Percentiles rank a stretch among this genome's conserved stretches.
Evolutionary conservation across 2,888 invertebrate genomes (phyloP).

Genomic region (Tortrix viridana): DNA sequence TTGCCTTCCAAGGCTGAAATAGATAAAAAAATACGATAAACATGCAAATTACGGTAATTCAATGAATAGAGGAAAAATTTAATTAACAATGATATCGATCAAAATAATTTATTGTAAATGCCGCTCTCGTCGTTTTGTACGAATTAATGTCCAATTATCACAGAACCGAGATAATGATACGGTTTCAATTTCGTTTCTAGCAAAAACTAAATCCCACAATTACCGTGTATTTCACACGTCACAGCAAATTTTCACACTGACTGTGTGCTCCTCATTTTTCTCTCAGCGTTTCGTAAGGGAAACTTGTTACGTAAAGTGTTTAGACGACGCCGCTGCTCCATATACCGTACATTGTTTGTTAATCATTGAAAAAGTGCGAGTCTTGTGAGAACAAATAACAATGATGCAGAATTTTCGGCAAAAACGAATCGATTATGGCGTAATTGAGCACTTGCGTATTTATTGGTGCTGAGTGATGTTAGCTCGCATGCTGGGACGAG

Average conservation of each 20-base stretch:
- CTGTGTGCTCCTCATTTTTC: conserved; percentile 21
- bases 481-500: background rate
- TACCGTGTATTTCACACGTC: conserved; percentile 27
- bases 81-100: background rate
- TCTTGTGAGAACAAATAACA: conserved; percentile 50
- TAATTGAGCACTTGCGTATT: conserved; percentile 33
- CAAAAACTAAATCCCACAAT: conserved; percentile 22
- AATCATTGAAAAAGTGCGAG: conserved; percentile 49
- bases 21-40: conserved; percentile 28
- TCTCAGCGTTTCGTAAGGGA: conserved; percentile 47
- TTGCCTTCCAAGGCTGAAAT: conserved; percentile 82
- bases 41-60: background rate
- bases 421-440: conserved; percentile 43
- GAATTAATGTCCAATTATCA: conserved; percentile 8
- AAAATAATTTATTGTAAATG: background rate
- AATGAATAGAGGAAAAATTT: background rate
- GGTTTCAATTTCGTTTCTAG: conserved; percentile 13
- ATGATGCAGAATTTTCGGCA: conserved; percentile 40
- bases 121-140: background rate
- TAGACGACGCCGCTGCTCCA: conserved; percentile 59
- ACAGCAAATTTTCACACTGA: conserved; percentile 20
- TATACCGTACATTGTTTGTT: conserved; percentile 55
- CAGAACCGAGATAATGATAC: background rate
- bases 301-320: conserved; percentile 56
- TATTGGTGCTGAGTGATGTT: conserved; percentile 7